Evolutionary conservation across 2,888 invertebrate species (phyloP).

Genomic region (Drosophila formosana): DNA sequence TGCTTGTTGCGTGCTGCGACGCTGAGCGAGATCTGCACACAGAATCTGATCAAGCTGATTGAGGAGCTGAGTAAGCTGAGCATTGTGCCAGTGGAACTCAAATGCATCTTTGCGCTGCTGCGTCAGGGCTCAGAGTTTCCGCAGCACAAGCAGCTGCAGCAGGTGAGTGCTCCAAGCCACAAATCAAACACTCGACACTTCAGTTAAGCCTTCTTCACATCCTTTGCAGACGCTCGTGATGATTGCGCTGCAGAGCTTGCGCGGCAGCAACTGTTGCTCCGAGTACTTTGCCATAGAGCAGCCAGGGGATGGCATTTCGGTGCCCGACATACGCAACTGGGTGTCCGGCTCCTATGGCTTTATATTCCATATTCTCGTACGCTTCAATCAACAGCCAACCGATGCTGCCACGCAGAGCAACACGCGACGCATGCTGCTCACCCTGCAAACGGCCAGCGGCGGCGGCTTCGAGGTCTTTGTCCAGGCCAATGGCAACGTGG

Average conservation of each 20-base stretch:
- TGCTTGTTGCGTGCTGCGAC: constrained; percentile 85
- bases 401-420: constrained; percentile 40
- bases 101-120: constrained; percentile 86
- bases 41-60: constrained; percentile 86
- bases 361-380: constrained; percentile 87
- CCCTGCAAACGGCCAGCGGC: constrained; percentile 86
- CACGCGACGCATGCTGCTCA: constrained; percentile 86
- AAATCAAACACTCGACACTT: constrained; percentile 8
- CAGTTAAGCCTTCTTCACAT: not conserved
- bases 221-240: constrained; percentile 80
- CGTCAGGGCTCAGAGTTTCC: constrained; percentile 81
- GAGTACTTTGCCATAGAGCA: constrained; percentile 86
- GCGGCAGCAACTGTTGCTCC: constrained; percentile 84
- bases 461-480: constrained; percentile 88
- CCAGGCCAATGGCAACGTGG: constrained; percentile 86
- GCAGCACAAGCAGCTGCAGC: constrained; percentile 82
- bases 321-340: constrained; percentile 87
- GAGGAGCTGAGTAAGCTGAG: constrained; percentile 87
- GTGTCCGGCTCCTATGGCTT: constrained; percentile 87
- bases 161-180: constrained; percentile 59
- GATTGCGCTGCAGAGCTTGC: constrained; percentile 82
- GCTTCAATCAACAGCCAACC: constrained; percentile 82
- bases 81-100: constrained; percentile 87
- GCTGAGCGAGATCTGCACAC: constrained; percentile 85
- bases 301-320: constrained; percentile 86